Evolutionary conservation across 2,888 invertebrate genomes (phyloP), one percentile per base, ranked within the genome.

Genomic region (Tinea pellionella): DNA sequence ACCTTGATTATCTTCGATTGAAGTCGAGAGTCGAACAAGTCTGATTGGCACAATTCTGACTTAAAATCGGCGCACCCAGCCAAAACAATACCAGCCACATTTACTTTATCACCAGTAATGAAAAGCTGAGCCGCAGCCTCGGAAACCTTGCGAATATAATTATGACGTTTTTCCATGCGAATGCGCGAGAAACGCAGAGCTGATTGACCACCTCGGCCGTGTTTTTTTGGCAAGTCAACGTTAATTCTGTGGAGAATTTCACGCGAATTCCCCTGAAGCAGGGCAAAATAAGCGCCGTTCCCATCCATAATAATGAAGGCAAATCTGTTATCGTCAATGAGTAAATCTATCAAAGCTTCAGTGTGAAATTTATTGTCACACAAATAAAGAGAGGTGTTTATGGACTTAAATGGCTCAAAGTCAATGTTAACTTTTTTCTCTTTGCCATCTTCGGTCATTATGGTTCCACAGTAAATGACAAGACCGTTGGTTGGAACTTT

Each of bases 291-390:
- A 11, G 99, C 98, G 61, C 99, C 99, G 78, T 99, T 99, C 91
- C 99, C 99, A 78, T 99, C 99, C 99, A 99, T 99, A 55, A 99
- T 97, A 72, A 99, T 99, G 78, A 99, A 99, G n/a, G 99, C 99
- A 83, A 99, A 99, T 89, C 99, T 99, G 82, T 98, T 99, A 77
- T 99, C 99, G 75, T 99, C 99, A 42, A 99, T 98, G 65, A 99
- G 88, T 64, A 99, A 88, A 12, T 99, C 99, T 51, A 97, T 97
- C 65, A 99, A 89, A 51, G 98, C 98, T 89, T 98, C 96, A 0
- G 96, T 96, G 80, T 96, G 96, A 78, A 96, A 96, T 90, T 99
- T 99, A 88, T 99, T 99, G 89, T 99, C 99, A 85, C 99, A 99
- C 68, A 99, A 90, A 85, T 99, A 99, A 41, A 99, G 90, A 12